Percentiles rank a stretch among this genome's conserved stretches.
Conservation (phyloP, 2,797 vertebrate genomes). For the Sebastes alutus region DNA sequence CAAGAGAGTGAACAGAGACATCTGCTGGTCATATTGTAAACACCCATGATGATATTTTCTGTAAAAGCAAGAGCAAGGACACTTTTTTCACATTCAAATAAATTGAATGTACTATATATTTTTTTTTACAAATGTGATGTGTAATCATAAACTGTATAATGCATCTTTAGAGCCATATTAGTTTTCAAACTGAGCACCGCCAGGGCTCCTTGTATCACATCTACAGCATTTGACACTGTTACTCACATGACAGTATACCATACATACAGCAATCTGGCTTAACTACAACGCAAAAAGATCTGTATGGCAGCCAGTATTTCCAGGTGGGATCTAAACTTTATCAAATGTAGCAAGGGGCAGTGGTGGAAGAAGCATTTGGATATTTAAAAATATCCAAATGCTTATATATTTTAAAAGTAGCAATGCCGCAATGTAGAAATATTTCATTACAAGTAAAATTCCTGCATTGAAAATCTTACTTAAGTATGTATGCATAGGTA, state of each 20-base stretch:
- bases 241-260: not conserved
- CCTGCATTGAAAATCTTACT: not conserved
- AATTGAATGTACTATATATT: no score
- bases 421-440: no score
- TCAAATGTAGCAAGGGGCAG: not conserved
- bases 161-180: not conserved
- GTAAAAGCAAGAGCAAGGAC: not conserved
- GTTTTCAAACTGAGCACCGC: not conserved
- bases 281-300: not conserved
- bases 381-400: no score
- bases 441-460: not conserved
- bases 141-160: not conserved
- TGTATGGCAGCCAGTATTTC: not conserved
- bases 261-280: not conserved
- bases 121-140: not conserved
- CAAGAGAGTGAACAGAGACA: constrained; percentile 1
- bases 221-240: not conserved
- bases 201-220: not conserved
- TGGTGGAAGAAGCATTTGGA: no score
- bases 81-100: not conserved
- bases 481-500: not conserved
- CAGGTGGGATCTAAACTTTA: not conserved
- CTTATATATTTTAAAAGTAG: no score
- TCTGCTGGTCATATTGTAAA: constrained; percentile 37
- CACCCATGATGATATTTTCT: not conserved